Evolutionary conservation across 2,797 vertebrate species (phyloP).

Genomic region (Manis pentadactyla): DNA sequence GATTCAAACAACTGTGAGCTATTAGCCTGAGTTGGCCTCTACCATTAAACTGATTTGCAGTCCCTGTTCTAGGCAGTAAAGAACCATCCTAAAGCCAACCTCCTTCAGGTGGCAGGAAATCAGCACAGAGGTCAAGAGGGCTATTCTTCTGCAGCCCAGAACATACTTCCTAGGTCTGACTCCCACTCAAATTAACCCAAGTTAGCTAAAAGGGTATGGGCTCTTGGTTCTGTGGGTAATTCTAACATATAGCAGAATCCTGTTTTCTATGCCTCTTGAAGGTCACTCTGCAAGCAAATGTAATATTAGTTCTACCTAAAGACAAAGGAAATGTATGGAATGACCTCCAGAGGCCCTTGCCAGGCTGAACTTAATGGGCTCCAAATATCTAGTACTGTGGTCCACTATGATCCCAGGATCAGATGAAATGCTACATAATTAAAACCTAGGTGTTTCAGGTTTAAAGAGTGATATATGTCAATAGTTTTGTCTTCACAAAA

Average conservation of each 20-base stretch:
- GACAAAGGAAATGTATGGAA: background rate
- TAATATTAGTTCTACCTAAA: background rate
- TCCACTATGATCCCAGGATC: background rate
- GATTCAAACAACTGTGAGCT: background rate
- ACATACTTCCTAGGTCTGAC: background rate
- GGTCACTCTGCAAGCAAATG: background rate
- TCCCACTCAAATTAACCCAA: background rate
- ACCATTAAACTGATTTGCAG: background rate
- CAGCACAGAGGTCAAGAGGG: background rate
- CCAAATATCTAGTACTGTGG: background rate
- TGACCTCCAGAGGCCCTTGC: background rate
- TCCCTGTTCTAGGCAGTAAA: background rate
- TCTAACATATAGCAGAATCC: background rate
- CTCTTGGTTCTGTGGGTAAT: background rate
- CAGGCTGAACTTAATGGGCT: too few relatives aligned
- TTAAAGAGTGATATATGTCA: background rate
- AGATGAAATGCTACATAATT: background rate
- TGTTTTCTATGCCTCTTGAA: background rate
- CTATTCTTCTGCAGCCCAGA: background rate
- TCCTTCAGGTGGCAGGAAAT: background rate
- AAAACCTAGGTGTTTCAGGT: background rate
- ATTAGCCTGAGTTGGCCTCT: background rate
- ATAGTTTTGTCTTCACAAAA: background rate
- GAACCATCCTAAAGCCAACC: background rate
- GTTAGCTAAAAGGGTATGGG: too few relatives aligned